Conservation (phyloP, 1,140 invertebrate species). For the Hypsibius dujardini region DNA sequence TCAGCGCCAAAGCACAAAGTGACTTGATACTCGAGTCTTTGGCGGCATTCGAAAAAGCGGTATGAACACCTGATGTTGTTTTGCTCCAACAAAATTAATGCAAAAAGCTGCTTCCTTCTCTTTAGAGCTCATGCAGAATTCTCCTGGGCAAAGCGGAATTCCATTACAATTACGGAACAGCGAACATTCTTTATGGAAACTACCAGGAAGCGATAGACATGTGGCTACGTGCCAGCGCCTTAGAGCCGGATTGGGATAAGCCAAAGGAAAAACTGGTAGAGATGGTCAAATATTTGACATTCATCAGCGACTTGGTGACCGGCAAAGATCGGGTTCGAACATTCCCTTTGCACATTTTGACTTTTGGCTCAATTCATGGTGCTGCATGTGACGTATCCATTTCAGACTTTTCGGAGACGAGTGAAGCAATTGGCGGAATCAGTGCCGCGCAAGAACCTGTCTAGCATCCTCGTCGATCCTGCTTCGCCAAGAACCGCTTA, state of each 20-base stretch:
- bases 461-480: not conserved
- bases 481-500: not conserved
- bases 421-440: slow-evolving; percentile 1
- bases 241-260: not conserved
- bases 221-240: not conserved
- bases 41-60: not conserved
- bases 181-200: slow-evolving; percentile 1
- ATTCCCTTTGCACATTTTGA: not conserved
- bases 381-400: not conserved
- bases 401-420: not conserved
- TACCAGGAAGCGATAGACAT: slow-evolving; percentile 4
- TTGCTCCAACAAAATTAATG: too few relatives aligned
- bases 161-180: slow-evolving; percentile 4
- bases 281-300: not conserved
- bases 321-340: slow-evolving; percentile 8
- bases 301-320: not conserved
- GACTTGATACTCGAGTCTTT: not conserved
- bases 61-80: not conserved
- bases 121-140: not conserved
- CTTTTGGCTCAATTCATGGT: not conserved
- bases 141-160: not conserved
- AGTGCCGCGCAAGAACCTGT: not conserved
- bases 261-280: not conserved
- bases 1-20: not conserved
- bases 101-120: not conserved